Evolutionary conservation across 2,113 vertebrate genomes (phyloP), one percentile per base, ranked within the genome.

Genomic region (Leucopsar rothschildi): DNA sequence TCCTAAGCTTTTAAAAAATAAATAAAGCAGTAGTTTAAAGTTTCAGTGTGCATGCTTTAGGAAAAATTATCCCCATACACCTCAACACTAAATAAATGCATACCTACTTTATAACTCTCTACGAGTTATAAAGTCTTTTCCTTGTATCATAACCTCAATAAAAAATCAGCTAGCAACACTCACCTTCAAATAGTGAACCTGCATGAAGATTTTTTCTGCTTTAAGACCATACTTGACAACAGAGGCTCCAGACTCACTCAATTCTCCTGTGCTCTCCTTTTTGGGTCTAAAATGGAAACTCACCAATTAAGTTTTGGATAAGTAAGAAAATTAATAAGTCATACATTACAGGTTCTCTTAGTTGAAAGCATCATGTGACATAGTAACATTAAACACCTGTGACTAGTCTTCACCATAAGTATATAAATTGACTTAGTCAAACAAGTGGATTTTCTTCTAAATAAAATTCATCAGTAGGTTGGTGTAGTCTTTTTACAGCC

Each of bases 131-230:
- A 11, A 39, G 39, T 39, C 39, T 39, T 39, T 39, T 39, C 39
- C 39, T 10, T 11, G 39, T 39, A 39, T 39, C 39, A 39, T 11
- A 39, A 69, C 42, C 76, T 61, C 57, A 76, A 11, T 61, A 70
- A 79, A 87, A 87, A 82, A 78, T 25, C 50, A 65, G 13, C 27
- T 42, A 42, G 49, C 21, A 52, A 57, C 4, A 35, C 97, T 98
- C 92, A 99, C 99, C 98, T 99, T 99, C 92, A 99, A 98, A 93
- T 99, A 99, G 97, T 99, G 99, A 73, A 99, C 98, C 84, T 99
- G 99, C 99, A 99, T 98, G 97, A 99, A 99, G 76, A 90, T 91
- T 97, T 99, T 99, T 93, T 98, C 99, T 37, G 99, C 98, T 96
- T 98, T 99, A 90, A 99, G 99, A 73, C 98, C 99, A 22, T 99